These are phyloP conservation scores for Stomatorhinus walkeri DNA, from an alignment of 2,797 vertebrate genomes.

Conservation along the genomic window DNA sequence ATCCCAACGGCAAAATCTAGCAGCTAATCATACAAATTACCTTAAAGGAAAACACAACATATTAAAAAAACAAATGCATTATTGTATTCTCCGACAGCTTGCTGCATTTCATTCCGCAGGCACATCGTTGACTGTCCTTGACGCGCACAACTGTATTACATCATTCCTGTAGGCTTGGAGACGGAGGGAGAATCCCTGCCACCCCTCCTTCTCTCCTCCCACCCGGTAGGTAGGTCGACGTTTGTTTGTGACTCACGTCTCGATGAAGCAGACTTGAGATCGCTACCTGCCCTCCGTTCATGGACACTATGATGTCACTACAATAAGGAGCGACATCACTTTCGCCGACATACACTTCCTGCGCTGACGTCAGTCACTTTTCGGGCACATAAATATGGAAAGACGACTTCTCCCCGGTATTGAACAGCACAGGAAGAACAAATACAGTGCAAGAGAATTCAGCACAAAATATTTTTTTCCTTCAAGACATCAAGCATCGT, in stretches of 20 bases:
- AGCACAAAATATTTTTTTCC: conserved; percentile 34
- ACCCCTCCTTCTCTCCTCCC: neutral
- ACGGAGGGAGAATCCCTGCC: conserved; percentile 56
- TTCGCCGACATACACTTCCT: conserved; percentile 59
- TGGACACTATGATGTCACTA: conserved; percentile 49
- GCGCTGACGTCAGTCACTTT: conserved; percentile 54
- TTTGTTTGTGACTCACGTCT: conserved; percentile 11
- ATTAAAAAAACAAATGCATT: neutral
- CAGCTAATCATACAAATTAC: neutral
- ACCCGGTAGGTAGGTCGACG: neutral
- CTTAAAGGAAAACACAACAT: neutral
- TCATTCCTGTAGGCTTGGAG: conserved; percentile 4
- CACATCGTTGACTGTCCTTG: neutral
- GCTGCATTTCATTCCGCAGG: neutral
- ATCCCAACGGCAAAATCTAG: neutral
- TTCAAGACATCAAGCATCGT: conserved; percentile 16
- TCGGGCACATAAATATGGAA: conserved; percentile 54
- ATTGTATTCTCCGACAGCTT: neutral
- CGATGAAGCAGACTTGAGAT: neutral
- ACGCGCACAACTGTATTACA: conserved; percentile 1
- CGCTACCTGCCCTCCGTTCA: neutral
- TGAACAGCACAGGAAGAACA: conserved; percentile 34
- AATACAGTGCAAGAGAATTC: conserved; percentile 18
- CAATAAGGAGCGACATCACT: conserved; percentile 55
- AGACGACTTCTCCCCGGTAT: conserved; percentile 35